Evolutionary conservation across 2,113 vertebrate species (phyloP).

Genomic region (Aleadryas rufinucha): DNA sequence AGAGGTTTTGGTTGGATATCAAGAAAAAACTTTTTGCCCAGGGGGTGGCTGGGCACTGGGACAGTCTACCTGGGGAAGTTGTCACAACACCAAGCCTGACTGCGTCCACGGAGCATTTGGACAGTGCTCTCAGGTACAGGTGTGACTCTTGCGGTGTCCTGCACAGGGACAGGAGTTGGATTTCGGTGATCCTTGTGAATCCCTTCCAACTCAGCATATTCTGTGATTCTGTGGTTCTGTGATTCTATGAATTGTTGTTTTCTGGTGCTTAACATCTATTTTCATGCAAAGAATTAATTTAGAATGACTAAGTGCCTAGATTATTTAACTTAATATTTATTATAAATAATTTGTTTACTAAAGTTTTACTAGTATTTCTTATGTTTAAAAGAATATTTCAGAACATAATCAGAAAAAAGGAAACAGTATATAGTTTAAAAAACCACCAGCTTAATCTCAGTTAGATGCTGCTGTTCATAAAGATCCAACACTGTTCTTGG

Average conservation of each 20-base stretch:
- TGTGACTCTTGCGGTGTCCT: not conserved
- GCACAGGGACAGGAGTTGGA: not conserved
- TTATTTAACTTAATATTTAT: slow-evolving; percentile 64
- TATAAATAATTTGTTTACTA: slow-evolving; percentile 61
- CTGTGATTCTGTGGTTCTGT: not conserved
- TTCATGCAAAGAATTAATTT: slow-evolving; percentile 50
- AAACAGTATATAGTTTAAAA: slow-evolving; percentile 15
- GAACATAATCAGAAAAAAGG: slow-evolving; percentile 39
- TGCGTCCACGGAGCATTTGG: not conserved
- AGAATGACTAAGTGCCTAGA: slow-evolving; percentile 18
- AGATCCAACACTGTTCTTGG: slow-evolving; percentile 41
- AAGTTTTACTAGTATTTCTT: slow-evolving; percentile 29
- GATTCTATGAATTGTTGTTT: not conserved
- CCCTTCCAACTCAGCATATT: not conserved
- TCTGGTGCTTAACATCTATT: not conserved
- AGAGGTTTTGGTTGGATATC: no score
- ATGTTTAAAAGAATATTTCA: slow-evolving; percentile 66
- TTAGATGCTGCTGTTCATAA: slow-evolving; percentile 42
- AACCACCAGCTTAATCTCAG: slow-evolving; percentile 19
- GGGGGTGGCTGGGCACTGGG: no score
- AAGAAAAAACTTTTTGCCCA: no score
- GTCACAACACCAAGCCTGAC: no score
- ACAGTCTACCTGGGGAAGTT: no score
- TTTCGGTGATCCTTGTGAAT: not conserved
- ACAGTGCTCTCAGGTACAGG: not conserved